These are phyloP conservation scores for Rhabditophanes sp. DNA, from an alignment of 2,888 invertebrate species.

Conservation along the genomic window DNA sequence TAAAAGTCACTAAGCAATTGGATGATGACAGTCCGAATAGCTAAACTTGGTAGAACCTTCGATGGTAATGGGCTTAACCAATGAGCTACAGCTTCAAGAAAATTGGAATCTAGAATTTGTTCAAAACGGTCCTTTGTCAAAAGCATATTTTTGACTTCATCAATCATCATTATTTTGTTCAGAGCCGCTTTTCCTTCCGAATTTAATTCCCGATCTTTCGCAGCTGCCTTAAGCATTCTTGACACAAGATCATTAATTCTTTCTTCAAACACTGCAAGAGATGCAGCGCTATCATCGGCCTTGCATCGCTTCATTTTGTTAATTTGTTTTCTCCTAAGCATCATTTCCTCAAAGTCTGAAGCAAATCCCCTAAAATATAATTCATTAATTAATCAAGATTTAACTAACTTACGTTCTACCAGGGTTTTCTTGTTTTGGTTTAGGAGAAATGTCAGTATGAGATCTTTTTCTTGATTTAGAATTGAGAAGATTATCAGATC, in stretches of 20 bases:
- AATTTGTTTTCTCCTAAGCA: conserved; percentile 64
- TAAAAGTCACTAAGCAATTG: conserved; percentile 1
- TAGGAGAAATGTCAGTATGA: too few species aligned
- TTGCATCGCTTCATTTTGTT: conserved; percentile 55
- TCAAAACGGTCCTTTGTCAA: conserved; percentile 73
- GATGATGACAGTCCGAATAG: conserved; percentile 53
- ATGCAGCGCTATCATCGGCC: conserved; percentile 58
- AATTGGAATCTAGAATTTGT: conserved; percentile 65
- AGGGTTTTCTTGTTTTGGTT: too few species aligned
- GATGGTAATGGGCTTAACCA: conserved; percentile 97
- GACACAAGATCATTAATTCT: conserved; percentile 76
- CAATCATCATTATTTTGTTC: conserved; percentile 74
- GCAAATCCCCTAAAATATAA: conserved; percentile 14
- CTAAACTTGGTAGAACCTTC: conserved; percentile 79
- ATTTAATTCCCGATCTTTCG: conserved; percentile 78
- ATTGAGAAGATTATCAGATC: too few species aligned
- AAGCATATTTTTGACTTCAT: conserved; percentile 71
- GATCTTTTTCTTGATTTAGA: too few species aligned
- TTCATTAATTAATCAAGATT: background rate
- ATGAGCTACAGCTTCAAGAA: conserved; percentile 54
- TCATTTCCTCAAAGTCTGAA: conserved; percentile 79
- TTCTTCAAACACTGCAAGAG: conserved; percentile 93
- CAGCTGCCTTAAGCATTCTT: conserved; percentile 70
- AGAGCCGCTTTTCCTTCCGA: conserved; percentile 68
- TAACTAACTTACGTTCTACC: too few species aligned